Conservation (phyloP, 2,113 vertebrate species). For the Ceyx cyanopectus region DNA sequence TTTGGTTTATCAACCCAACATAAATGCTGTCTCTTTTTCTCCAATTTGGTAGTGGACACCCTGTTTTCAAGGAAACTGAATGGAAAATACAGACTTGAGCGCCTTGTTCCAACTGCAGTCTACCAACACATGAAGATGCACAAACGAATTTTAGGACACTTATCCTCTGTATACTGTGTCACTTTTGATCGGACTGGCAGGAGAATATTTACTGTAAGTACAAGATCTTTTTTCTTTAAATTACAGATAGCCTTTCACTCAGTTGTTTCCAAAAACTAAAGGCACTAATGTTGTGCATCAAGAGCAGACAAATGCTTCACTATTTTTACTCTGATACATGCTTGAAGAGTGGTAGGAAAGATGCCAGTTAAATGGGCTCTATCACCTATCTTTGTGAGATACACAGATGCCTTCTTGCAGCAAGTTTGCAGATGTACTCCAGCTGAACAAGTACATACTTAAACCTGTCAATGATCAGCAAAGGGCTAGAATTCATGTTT, state of each 20-base stretch:
- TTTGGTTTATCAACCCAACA: not conserved
- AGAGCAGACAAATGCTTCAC: not conserved
- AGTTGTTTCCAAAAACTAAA: not conserved
- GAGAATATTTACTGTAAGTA: slow-evolving; percentile 96
- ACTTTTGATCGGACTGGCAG: slow-evolving; percentile 97
- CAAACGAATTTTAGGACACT: slow-evolving; percentile 96
- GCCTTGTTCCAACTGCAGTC: slow-evolving; percentile 93
- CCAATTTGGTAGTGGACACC: slow-evolving; percentile 86
- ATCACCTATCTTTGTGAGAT: not conserved
- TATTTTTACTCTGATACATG: not conserved
- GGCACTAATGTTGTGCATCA: not conserved
- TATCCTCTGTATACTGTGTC: slow-evolving; percentile 98
- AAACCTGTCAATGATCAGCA: not conserved
- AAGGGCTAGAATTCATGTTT: not conserved
- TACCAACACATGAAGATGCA: slow-evolving; percentile 99
- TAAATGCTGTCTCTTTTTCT: slow-evolving; percentile 20
- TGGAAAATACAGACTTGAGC: slow-evolving; percentile 92
- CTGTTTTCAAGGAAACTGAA: slow-evolving; percentile 90
- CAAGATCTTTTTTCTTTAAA: not conserved
- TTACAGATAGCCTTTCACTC: not conserved
- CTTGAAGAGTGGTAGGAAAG: not conserved
- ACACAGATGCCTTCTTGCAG: not conserved
- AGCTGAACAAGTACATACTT: not conserved
- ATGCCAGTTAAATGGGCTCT: not conserved
- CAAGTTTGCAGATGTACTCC: not conserved